Percentiles rank a stretch among this genome's conserved stretches.
These are phyloP conservation scores for Poecile atricapillus DNA, from an alignment of 2,113 vertebrate genomes.

Conservation along the genomic window DNA sequence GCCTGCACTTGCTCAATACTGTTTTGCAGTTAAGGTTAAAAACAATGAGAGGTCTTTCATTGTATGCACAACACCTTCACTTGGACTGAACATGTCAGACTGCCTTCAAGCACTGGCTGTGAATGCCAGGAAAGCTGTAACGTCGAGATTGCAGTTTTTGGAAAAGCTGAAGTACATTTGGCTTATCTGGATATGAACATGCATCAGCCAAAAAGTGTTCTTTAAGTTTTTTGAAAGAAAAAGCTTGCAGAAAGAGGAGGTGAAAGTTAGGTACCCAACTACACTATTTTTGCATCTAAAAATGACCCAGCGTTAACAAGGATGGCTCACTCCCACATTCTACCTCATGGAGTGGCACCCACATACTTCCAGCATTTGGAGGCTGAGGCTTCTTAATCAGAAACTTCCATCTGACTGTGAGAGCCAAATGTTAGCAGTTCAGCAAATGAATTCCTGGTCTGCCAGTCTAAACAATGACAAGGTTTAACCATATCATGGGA, in stretches of 20 bases:
- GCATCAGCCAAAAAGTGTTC: background rate
- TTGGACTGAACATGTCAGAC: slow-evolving; percentile 49
- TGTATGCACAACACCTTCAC: background rate
- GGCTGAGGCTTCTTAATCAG: slow-evolving; percentile 1
- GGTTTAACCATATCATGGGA: background rate
- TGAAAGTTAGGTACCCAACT: background rate
- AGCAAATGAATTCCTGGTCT: background rate
- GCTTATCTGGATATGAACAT: background rate
- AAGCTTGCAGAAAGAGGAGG: background rate
- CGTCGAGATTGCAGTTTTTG: background rate
- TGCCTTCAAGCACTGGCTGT: slow-evolving; percentile 10
- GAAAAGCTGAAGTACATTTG: background rate
- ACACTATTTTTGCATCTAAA: background rate
- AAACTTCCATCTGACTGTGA: background rate
- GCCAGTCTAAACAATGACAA: background rate
- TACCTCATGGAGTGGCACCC: background rate
- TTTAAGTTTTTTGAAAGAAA: background rate
- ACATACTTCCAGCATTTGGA: background rate
- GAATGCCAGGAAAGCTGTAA: slow-evolving; percentile 39
- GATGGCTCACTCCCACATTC: background rate
- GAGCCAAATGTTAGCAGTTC: background rate
- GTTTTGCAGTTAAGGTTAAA: background rate
- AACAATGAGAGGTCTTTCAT: slow-evolving; percentile 51
- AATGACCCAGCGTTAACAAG: background rate
- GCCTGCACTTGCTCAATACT: background rate